A percentile compares a stretch with the other conserved stretches of the same genome.
Evolutionary conservation across 1,140 invertebrate species (phyloP).

Genomic region (Dinoponera quadriceps): DNA sequence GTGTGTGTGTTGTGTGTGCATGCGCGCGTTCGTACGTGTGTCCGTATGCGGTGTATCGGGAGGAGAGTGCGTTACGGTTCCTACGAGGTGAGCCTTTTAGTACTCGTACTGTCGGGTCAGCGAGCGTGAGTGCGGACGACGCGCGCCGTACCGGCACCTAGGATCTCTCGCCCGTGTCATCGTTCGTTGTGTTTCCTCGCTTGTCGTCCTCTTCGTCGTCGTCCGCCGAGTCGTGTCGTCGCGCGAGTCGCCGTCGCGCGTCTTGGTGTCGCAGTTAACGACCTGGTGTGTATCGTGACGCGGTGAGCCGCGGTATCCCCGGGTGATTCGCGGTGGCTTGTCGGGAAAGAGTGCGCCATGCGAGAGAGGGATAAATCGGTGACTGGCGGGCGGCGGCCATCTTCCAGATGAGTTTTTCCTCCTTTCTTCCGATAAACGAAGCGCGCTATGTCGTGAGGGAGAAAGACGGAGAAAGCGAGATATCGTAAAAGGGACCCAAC

Average conservation of each 20-base stretch:
- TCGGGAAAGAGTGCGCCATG: slow-evolving; percentile 77
- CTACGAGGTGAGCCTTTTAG: slow-evolving; percentile 60
- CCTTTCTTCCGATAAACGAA: slow-evolving; percentile 77
- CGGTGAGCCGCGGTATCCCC: slow-evolving; percentile 24
- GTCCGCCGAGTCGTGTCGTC: not conserved
- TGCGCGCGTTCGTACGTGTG: slow-evolving; percentile 8
- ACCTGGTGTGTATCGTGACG: slow-evolving; percentile 36
- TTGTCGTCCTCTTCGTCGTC: slow-evolving; percentile 8
- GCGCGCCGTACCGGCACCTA: slow-evolving; percentile 64
- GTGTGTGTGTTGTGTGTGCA: not conserved
- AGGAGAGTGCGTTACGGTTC: slow-evolving; percentile 54
- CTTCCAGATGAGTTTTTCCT: slow-evolving; percentile 86
- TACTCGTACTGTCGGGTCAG: slow-evolving; percentile 61
- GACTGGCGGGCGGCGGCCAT: slow-evolving; percentile 86
- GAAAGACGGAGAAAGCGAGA: slow-evolving; percentile 52
- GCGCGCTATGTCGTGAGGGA: slow-evolving; percentile 71
- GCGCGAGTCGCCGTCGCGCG: not conserved
- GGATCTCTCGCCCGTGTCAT: slow-evolving; percentile 44
- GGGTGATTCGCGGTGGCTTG: slow-evolving; percentile 22
- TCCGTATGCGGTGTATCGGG: slow-evolving; percentile 35
- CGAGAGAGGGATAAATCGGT: slow-evolving; percentile 87
- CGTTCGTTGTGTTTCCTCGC: slow-evolving; percentile 11
- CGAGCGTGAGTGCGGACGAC: slow-evolving; percentile 62
- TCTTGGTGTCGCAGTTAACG: slow-evolving; percentile 54
- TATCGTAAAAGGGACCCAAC: slow-evolving; percentile 32